Conservation (phyloP, 2,888 invertebrate species). For the Eupithecia inturbata region DNA sequence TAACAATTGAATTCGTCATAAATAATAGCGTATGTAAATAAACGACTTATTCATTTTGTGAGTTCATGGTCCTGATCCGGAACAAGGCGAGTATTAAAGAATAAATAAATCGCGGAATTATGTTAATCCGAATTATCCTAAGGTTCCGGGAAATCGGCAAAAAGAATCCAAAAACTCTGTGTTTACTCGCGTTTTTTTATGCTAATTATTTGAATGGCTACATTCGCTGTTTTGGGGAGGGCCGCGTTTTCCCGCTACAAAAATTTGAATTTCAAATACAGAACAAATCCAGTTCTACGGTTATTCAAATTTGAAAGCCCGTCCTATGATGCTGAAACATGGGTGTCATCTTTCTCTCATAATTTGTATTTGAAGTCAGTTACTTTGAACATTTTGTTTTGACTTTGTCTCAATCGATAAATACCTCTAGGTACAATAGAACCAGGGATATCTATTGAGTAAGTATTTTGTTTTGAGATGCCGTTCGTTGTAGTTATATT, state of each 20-base stretch:
- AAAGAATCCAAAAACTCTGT: conserved; percentile 56
- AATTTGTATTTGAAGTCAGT: conserved; percentile 62
- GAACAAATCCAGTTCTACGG: conserved; percentile 70
- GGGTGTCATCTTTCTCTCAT: conserved; percentile 72
- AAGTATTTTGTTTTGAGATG: neutral
- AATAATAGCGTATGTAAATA: conserved; percentile 14
- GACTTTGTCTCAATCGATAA: neutral
- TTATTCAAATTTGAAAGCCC: conserved; percentile 75
- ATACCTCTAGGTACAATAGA: too few species aligned
- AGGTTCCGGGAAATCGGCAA: conserved; percentile 49
- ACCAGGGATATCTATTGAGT: neutral
- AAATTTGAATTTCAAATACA: conserved; percentile 76
- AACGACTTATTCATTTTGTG: conserved; percentile 10
- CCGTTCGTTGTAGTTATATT: too few species aligned
- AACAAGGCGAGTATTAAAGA: conserved; percentile 31
- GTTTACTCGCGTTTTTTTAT: conserved; percentile 71
- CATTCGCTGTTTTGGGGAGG: conserved; percentile 67
- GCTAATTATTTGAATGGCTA: conserved; percentile 74
- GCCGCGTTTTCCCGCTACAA: conserved; percentile 69
- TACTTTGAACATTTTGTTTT: conserved; percentile 23
- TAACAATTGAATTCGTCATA: neutral
- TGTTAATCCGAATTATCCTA: conserved; percentile 50
- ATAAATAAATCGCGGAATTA: conserved; percentile 51
- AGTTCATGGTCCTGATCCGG: conserved; percentile 32
- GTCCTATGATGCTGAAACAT: conserved; percentile 75